Evolutionary conservation across 2,888 invertebrate genomes (phyloP), one percentile per base, ranked within the genome.

Genomic region (Hypsopygia costalis): DNA sequence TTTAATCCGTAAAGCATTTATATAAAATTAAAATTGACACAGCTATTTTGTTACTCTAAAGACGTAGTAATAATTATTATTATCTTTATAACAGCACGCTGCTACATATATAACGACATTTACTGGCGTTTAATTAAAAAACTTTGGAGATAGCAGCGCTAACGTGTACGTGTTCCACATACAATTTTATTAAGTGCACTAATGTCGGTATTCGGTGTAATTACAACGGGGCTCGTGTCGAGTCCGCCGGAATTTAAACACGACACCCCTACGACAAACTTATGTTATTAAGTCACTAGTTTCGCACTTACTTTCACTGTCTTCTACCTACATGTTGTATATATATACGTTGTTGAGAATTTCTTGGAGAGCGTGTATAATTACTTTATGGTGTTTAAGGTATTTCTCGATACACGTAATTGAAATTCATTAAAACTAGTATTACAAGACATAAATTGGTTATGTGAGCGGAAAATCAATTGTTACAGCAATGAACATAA

Each of bases 281-380:
- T 81, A 62, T 58, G 76, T 77, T 80, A 80, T 80, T 81, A 80
- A 80, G 71, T 69, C 64, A 63, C 72, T 62, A 67, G 66, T 68
- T 68, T 60, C 59, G 53, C 62, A 68, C 62, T 74, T 71, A 69
- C 69, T 69, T 69, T 67, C 63, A 55, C 62, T 64, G 57, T 54
- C 43, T 52, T 42, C 51, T 51, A 46, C 30, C 10, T 8, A 9
- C 28, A 10, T 21, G 1, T n/a, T n/a, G n/a, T n/a, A n/a, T 16
- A 27, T 12, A 8, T 29, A 11, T 37, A 30, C 10, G 30, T 29
- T 7, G 21, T 28, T 20, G 11, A 8, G 20, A 36, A 30, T 30
- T 11, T 11, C 22, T 21, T 22, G 11, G 11, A 29, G 21, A 21
- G 30, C 22, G 29, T 37, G 29, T 37, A 30, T 37, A 30, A 37